Base-by-base conservation (phyloP, 2,113 vertebrate genomes). In the Cepphus grylle region DNA sequence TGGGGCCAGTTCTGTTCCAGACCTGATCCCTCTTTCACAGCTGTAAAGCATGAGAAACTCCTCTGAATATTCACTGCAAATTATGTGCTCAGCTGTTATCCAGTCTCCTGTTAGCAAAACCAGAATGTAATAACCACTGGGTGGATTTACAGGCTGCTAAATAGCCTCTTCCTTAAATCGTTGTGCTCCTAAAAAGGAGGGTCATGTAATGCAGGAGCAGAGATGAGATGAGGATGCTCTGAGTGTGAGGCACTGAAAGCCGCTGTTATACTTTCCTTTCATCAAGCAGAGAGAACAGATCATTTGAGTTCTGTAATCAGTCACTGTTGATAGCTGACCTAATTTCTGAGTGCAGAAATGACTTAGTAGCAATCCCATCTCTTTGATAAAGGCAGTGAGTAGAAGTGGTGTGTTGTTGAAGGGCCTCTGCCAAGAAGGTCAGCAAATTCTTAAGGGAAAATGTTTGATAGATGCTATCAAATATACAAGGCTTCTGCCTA, bases 381-480 rank as follows among this genome's bases (percentile, higher is more conserved):
- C 96, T 94, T 91, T 72, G 69, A 96, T 97, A 93, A 90, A 91
- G 91, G 73, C 86, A 76, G 76, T 47, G 62, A 96, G 93, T 50
- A 81, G 67, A 95, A 96, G 50, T 55, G 76, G n/a, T 90, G 73
- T 88, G 95, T 62, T 76, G 78, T 25, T 27, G 58, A 93, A 90
- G 27, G 82, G 55, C 61, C 90, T 94, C 81, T 95, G 85, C 86
- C 80, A 94, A 72, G 94, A 96, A 98, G 81, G 93, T 97, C 96
- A 96, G 86, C 45, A 87, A 95, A 88, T 96, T 96, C 90, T 97
- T 95, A 90, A 94, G 95, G 77, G 78, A 94, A 96, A 96, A 93
- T 58, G 8, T 92, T 93, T 96, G 94, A 96, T 96, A 88, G 94
- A 96, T 95, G 86, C 92, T 97, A 82, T 96, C 96, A 96, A 97